phyloP scores from a whole-genome alignment of 2,888 invertebrate genomes.

The Watsonalla cultraria region DNA sequence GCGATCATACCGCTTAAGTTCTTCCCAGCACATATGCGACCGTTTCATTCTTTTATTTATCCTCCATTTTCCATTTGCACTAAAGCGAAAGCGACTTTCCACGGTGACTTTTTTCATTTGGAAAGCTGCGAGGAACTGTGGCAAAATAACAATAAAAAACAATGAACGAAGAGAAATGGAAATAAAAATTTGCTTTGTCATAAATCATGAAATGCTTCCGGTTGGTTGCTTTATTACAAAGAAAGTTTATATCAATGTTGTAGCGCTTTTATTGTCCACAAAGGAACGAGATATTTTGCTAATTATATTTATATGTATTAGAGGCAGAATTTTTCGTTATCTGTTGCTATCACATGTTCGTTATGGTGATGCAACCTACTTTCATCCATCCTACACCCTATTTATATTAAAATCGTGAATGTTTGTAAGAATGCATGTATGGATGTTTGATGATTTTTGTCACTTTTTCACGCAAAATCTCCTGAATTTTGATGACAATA shows the following conservation, averaged over 20 bases:
- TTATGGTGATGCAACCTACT: too few relatives aligned
- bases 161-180: slow-evolving; percentile 69
- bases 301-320: slow-evolving; percentile 19
- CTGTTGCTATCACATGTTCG: too few relatives aligned
- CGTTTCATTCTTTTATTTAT: slow-evolving; percentile 55
- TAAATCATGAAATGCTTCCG: slow-evolving; percentile 75
- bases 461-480: too few relatives aligned
- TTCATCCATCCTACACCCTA: too few relatives aligned
- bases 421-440: too few relatives aligned
- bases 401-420: too few relatives aligned
- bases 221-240: slow-evolving; percentile 64
- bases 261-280: slow-evolving; percentile 46
- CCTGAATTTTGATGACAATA: too few relatives aligned
- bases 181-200: slow-evolving; percentile 76
- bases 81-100: slow-evolving; percentile 71
- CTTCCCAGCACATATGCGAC: slow-evolving; percentile 61
- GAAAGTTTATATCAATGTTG: slow-evolving; percentile 67
- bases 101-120: slow-evolving; percentile 62
- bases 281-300: slow-evolving; percentile 38
- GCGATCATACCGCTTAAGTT: slow-evolving; percentile 51
- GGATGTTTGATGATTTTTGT: too few relatives aligned
- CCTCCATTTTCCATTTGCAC: slow-evolving; percentile 68
- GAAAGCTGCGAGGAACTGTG: slow-evolving; percentile 67
- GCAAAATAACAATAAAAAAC: slow-evolving; percentile 68
- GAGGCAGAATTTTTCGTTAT: too few relatives aligned